Percentiles rank a stretch among this genome's conserved stretches.
These are phyloP conservation scores for Plectropomus leopardus DNA, from an alignment of 2,113 vertebrate genomes.

Conservation along the genomic window DNA sequence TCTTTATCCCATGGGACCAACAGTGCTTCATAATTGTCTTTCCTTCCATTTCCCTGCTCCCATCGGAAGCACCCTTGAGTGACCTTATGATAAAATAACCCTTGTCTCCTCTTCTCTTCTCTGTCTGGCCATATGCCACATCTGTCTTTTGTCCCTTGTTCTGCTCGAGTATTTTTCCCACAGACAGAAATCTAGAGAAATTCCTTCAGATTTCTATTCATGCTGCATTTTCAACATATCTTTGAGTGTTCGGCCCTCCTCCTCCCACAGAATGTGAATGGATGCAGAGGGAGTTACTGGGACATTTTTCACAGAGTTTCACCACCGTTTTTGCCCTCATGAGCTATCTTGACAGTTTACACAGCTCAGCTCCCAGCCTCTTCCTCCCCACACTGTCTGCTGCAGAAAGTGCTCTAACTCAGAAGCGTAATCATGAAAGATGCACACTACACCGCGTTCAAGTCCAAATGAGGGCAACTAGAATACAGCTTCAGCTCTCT, in stretches of 20 bases:
- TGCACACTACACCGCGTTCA: conserved; percentile 3
- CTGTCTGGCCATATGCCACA: conserved; percentile 64
- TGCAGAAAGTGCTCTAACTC: conserved; percentile 5
- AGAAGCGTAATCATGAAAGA: conserved; percentile 37
- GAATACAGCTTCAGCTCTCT: conserved; percentile 21
- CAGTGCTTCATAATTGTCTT: conserved; percentile 71
- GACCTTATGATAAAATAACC: conserved; percentile 68
- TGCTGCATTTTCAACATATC: conserved; percentile 57
- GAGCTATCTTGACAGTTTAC: conserved; percentile 37
- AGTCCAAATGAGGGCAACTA: conserved; percentile 31
- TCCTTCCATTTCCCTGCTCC: conserved; percentile 52
- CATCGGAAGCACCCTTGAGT: conserved; percentile 56
- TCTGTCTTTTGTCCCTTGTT: conserved; percentile 78
- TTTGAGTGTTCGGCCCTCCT: conserved; percentile 7
- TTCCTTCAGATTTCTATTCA: conserved; percentile 67
- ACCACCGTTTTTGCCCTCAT: conserved; percentile 42
- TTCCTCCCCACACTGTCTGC: conserved; percentile 24
- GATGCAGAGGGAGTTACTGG: conserved; percentile 43
- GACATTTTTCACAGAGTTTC: conserved; percentile 36
- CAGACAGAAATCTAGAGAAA: conserved; percentile 64
- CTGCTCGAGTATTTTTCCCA: conserved; percentile 56
- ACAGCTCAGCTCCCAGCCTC: neutral
- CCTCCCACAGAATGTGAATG: conserved; percentile 41
- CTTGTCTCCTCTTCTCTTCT: conserved; percentile 33
- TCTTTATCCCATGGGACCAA: conserved; percentile 45